Percentiles rank a stretch among this genome's conserved stretches.
These are phyloP conservation scores for Ctenomys sociabilis DNA, from an alignment of 2,113 vertebrate genomes.

Conservation along the genomic window DNA sequence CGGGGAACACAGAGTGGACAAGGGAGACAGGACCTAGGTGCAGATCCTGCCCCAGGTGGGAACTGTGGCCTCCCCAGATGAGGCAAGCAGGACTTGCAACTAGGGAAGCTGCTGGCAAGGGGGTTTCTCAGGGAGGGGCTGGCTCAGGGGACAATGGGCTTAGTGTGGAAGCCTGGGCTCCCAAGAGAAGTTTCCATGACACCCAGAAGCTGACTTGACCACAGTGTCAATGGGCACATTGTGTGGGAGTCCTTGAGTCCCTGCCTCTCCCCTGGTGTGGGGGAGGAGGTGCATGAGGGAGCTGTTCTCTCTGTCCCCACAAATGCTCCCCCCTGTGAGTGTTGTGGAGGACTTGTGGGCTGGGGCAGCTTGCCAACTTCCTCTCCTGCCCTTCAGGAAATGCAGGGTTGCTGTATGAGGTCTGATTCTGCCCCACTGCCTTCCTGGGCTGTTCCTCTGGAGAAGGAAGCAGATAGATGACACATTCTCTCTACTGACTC, in stretches of 20 bases:
- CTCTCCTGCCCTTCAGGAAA: background rate
- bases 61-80: background rate
- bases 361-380: background rate
- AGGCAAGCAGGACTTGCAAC: background rate
- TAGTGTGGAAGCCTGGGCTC: slow-evolving; percentile 47
- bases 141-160: slow-evolving; percentile 47
- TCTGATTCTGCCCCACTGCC: background rate
- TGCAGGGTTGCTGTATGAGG: background rate
- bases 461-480: background rate
- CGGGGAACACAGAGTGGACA: fast-evolving
- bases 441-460: background rate
- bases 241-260: slow-evolving; percentile 18
- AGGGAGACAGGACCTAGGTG: background rate
- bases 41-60: background rate
- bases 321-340: background rate
- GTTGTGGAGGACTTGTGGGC: background rate
- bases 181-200: slow-evolving; percentile 62
- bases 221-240: slow-evolving; percentile 57
- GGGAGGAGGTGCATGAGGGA: background rate
- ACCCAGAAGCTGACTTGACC: background rate
- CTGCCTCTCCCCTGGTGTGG: background rate
- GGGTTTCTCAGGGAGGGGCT: background rate
- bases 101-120: background rate
- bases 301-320: background rate
- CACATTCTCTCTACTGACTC: background rate